Conservation (phyloP, 2,113 vertebrate species). For the Coreoperca whiteheadi region DNA sequence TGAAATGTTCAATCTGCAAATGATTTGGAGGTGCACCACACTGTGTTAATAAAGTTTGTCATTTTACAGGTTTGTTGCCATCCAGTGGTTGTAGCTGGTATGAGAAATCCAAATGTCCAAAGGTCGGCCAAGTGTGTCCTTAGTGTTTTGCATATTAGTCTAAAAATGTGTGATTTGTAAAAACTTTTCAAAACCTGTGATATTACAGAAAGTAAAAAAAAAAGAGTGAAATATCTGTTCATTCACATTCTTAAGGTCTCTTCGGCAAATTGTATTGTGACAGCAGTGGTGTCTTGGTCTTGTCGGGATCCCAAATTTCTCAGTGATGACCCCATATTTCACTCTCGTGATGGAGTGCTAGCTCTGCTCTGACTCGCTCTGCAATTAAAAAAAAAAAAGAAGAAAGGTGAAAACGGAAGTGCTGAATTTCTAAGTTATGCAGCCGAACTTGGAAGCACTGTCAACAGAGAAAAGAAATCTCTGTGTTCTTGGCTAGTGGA, state of each 20-base stretch:
- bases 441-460: neutral
- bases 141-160: neutral
- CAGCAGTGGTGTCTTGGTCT: neutral
- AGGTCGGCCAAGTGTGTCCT: neutral
- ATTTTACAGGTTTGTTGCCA: conserved; percentile 30
- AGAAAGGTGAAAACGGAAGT: too few relatives aligned
- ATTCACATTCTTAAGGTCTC: neutral
- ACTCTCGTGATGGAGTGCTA: too few relatives aligned
- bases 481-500: too few relatives aligned
- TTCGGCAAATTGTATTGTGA: neutral
- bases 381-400: too few relatives aligned
- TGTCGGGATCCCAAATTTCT: neutral
- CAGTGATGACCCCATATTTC: neutral
- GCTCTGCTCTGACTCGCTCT: too few relatives aligned
- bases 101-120: neutral
- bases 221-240: neutral
- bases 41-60: neutral
- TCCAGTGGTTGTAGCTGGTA: conserved; percentile 23
- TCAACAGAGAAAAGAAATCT: neutral
- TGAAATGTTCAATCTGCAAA: neutral
- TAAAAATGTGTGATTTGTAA: neutral
- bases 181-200: neutral
- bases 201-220: neutral
- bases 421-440: neutral
- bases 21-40: neutral